These are phyloP conservation scores for Drosophila conformis DNA, from an alignment of 2,888 invertebrate species.

Conservation along the genomic window DNA sequence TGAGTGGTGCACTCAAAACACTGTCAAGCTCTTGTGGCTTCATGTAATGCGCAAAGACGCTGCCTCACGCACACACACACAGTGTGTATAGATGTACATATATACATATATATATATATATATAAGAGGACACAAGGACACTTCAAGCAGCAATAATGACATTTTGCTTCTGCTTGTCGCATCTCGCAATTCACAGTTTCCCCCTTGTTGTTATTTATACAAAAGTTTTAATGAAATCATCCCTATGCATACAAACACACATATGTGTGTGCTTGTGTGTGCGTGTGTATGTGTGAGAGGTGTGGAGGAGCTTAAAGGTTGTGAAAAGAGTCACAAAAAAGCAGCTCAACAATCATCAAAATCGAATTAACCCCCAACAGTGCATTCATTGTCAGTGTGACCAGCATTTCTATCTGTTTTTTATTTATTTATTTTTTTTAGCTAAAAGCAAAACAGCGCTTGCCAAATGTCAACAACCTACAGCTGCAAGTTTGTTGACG, in stretches of 20 bases:
- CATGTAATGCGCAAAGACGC: slow-evolving; percentile 50
- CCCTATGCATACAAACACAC: slow-evolving; percentile 18
- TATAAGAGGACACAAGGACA: slow-evolving; percentile 38
- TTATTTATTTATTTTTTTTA: not conserved
- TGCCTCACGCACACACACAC: slow-evolving; percentile 17
- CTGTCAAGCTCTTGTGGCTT: slow-evolving; percentile 36
- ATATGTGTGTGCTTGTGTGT: not conserved
- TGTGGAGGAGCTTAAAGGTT: not conserved
- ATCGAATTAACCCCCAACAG: slow-evolving; percentile 32
- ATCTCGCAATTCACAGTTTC: slow-evolving; percentile 19
- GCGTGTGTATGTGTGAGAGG: not conserved
- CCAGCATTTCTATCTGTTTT: not conserved
- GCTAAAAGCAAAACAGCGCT: slow-evolving; percentile 10
- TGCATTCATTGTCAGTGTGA: slow-evolving; percentile 32
- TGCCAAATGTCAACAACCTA: slow-evolving; percentile 11
- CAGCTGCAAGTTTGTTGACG: not conserved
- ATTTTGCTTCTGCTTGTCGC: slow-evolving; percentile 44
- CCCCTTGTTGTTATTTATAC: slow-evolving; percentile 55
- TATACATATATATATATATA: no score
- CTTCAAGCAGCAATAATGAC: slow-evolving; percentile 65
- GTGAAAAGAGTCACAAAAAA: slow-evolving; percentile 12
- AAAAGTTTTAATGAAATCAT: slow-evolving; percentile 68
- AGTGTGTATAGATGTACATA: not conserved
- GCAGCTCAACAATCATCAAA: slow-evolving; percentile 38
- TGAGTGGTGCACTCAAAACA: slow-evolving; percentile 50